These are phyloP conservation scores for Plodia interpunctella DNA, from an alignment of 1,140 invertebrate species.

Conservation along the genomic window DNA sequence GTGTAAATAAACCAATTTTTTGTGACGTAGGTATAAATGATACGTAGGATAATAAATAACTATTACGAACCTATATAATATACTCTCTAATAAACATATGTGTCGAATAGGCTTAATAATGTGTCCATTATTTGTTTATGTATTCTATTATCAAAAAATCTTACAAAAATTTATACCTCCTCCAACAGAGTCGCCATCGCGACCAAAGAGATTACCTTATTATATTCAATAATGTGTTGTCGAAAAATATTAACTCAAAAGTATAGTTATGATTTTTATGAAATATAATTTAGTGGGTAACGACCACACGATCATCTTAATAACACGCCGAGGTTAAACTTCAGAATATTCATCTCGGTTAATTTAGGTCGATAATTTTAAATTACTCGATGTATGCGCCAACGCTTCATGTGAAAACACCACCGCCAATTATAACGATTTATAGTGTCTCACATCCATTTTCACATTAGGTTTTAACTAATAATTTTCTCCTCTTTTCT, in stretches of 20 bases:
- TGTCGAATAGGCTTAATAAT: too few species aligned
- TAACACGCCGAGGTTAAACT: constrained; percentile 64
- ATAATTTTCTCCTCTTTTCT: background rate
- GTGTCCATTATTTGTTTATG: too few species aligned
- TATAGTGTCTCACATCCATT: constrained; percentile 58
- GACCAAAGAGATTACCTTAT: constrained; percentile 32
- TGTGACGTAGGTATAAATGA: too few species aligned
- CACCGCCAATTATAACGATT: constrained; percentile 36
- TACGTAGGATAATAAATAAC: too few species aligned
- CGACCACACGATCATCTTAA: constrained; percentile 68
- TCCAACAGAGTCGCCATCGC: background rate
- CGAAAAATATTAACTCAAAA: constrained; percentile 71
- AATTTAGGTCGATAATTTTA: constrained; percentile 71
- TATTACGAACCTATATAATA: too few species aligned
- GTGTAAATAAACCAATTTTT: too few species aligned
- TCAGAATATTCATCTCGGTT: constrained; percentile 72
- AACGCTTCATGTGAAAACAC: constrained; percentile 9
- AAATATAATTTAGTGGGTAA: constrained; percentile 70
- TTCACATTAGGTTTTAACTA: constrained; percentile 11
- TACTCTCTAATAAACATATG: too few species aligned
- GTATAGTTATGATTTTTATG: constrained; percentile 72
- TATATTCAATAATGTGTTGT: constrained; percentile 64
- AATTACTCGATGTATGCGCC: constrained; percentile 55
- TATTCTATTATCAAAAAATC: background rate
- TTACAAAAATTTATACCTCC: background rate